These are phyloP conservation scores for Galemys pyrenaicus DNA, from an alignment of 2,113 vertebrate genomes.

Conservation along the genomic window DNA sequence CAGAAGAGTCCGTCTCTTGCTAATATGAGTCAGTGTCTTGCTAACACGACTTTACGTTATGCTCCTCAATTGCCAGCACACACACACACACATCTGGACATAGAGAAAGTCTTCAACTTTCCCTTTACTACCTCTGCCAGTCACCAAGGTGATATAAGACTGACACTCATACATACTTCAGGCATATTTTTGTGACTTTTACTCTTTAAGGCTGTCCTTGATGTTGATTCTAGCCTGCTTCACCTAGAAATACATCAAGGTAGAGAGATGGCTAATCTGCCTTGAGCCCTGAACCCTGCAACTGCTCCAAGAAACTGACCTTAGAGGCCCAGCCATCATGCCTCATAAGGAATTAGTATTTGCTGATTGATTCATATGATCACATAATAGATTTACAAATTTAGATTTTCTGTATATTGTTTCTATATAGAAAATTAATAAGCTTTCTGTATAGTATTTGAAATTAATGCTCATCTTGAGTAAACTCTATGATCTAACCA, in stretches of 20 bases:
- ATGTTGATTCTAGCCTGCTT: not conserved
- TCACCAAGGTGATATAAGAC: not conserved
- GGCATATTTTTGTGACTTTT: not conserved
- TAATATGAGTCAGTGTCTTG: not conserved
- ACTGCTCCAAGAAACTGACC: not conserved
- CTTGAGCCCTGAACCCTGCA: not conserved
- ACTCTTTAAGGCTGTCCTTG: not conserved
- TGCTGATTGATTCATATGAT: not conserved
- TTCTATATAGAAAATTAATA: not conserved
- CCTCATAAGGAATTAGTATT: slow-evolving; percentile 17
- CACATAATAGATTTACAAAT: not conserved
- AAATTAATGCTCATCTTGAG: slow-evolving; percentile 51
- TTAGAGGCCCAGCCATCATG: not conserved
- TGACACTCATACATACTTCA: not conserved
- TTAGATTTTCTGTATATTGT: not conserved
- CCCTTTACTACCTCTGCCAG: not conserved
- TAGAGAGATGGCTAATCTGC: not conserved
- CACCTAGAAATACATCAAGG: not conserved
- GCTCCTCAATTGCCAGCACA: not conserved
- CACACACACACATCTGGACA: not conserved
- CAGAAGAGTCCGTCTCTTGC: not conserved
- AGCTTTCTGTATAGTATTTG: not conserved
- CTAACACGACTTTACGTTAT: not conserved
- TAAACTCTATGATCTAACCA: slow-evolving; percentile 35
- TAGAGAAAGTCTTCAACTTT: not conserved